phyloP scores from a whole-genome alignment of 2,797 vertebrate species.

The Smutsia temminckii region DNA sequence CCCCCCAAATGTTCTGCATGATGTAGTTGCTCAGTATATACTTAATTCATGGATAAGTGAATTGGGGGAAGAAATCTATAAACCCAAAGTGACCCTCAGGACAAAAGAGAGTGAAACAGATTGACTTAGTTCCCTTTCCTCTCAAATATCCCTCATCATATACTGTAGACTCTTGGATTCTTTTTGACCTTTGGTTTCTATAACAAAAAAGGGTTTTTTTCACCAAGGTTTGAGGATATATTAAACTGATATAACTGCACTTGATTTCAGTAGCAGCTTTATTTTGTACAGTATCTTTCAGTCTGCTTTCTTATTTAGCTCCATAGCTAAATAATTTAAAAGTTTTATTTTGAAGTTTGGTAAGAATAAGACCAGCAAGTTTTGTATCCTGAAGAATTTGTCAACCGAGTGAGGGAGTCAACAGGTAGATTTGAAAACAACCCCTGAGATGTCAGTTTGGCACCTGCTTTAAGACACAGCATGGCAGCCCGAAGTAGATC shows the following conservation, averaged over 20 bases:
- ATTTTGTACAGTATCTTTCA: background rate
- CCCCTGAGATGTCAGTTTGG: background rate
- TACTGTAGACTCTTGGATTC: background rate
- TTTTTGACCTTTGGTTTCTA: background rate
- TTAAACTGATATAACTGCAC: background rate
- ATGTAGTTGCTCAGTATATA: background rate
- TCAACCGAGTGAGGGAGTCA: background rate
- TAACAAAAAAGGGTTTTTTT: background rate
- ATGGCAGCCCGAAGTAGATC: background rate
- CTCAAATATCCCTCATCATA: background rate
- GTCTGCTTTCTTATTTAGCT: background rate
- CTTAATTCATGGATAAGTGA: background rate
- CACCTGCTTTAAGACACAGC: background rate
- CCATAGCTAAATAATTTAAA: background rate
- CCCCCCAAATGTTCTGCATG: background rate
- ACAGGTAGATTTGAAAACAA: background rate
- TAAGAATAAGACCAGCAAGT: background rate
- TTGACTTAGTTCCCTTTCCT: background rate
- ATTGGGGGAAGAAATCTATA: background rate
- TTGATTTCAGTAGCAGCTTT: background rate
- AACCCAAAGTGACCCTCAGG: background rate
- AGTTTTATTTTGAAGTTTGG: background rate
- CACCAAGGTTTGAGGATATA: background rate
- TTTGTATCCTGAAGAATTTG: background rate
- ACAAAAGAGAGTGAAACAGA: background rate